Evolutionary conservation across 2,797 vertebrate genomes (phyloP), one percentile per base, ranked within the genome.

Genomic region (Echeneis naucrates): DNA sequence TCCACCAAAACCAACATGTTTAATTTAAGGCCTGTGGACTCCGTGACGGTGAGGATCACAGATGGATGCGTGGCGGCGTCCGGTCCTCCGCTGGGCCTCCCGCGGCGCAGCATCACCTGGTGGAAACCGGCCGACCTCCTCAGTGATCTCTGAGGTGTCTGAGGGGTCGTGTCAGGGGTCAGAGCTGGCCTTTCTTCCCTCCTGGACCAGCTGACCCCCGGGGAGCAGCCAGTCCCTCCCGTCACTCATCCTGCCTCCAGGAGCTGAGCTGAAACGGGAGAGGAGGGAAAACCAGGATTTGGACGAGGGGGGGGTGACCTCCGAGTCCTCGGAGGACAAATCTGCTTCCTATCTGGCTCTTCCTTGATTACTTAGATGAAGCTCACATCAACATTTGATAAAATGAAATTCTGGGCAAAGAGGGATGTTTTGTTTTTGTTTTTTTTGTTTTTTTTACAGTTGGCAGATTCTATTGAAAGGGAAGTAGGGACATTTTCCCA

Each of bases 201-300:
- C 53, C 52, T 70, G 68, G 68, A 72, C 72, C 68, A 87, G 82
- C 60, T 44, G 67, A 70, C 70, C 86, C 85, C 89, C 1, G 23
- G 72, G 71, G 88, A 88, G 75, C 68, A 35, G 24, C 82, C 92
- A 92, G 89, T 77, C 90, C 75, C 81, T 80, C 77, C 58, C 64
- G 89, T 93, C 93, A 89, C 83, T 93, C 92, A 92, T 77, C 83
- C 68, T 40, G 35, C 65, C 37, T 55, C 24, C 21, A 77, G 68
- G 68, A 75, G 60, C 38, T 14, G 0, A 26, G 4, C 37, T 54
- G 83, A 58, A 85, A 78, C 62, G 19, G 48, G 72, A 83, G 79
- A 51, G 21, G 66, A 57, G 42, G 75, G 35, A 35, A 60, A 60
- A 6, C 8, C 8, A 5, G n/a, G n/a, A n/a, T n/a, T n/a, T n/a